Evolutionary conservation across 2,888 invertebrate genomes (phyloP), one percentile per base, ranked within the genome.

Genomic region (Microctonus aethiopoides): DNA sequence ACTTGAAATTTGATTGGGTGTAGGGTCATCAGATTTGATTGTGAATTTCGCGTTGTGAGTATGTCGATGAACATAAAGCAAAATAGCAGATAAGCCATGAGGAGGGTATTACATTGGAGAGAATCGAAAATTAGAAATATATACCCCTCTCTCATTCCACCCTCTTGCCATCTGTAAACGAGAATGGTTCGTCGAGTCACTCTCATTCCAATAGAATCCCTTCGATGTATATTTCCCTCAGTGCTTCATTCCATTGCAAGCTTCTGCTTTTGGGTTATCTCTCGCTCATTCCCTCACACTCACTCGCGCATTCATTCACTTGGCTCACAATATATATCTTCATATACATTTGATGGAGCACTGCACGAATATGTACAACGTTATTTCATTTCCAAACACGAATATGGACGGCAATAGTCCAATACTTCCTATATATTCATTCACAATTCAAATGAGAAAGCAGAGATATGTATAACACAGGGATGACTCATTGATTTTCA

Each of bases 51-150:
- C 11, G 24, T 57, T 11, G 34, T 36, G 51, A 34, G 36, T 29
- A 24, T 26, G 51, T 22, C 11, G 32, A 32, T 36, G 16, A 20
- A 32, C 13, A 16, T 16, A 34, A 39, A 59, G 68, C 39, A 54
- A 29, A 71, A 64, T 61, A 24, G 62, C 46, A 68, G 54, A 61
- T 57, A 56, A 65, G 62, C 60, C n/a, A 72, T 51, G 56, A n/a
- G 32, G 52, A 34, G 32, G 7, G 7, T 5, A 29, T 29, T 7
- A 29, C n/a, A 26, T 24, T n/a, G 56, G 34, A 61, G 61, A 78
- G 77, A 79, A 79, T 79, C 74, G 76, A 76, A 77, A 79, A 79
- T 78, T 73, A 76, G 70, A 76, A 79, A 77, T 78, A 78, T 77
- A 74, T 0, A 57, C 34, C 36, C 6, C 26, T 46, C 39, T 29